phyloP scores from a whole-genome alignment of 2,888 invertebrate species.

The Oconnorella tubifera region DNA sequence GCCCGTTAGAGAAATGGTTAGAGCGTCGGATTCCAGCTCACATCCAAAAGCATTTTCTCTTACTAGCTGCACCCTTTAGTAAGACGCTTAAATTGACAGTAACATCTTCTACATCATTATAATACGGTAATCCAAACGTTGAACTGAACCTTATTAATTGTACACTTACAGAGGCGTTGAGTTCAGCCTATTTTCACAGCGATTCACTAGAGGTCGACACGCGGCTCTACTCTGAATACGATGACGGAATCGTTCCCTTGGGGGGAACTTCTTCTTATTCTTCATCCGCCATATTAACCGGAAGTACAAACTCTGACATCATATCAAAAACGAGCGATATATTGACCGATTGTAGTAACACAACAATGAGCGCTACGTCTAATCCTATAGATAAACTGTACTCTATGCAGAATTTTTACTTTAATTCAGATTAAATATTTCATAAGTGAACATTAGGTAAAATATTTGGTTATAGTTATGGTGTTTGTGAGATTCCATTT shows the following conservation, averaged over 20 bases:
- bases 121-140: too few species aligned
- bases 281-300: not conserved
- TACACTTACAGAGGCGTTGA: not conserved
- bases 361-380: not conserved
- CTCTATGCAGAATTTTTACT: not conserved
- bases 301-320: not conserved
- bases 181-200: not conserved
- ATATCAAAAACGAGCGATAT: not conserved
- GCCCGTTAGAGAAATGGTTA: too few species aligned
- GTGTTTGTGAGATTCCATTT: too few species aligned
- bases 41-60: too few species aligned
- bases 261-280: not conserved
- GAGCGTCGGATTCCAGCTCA: too few species aligned
- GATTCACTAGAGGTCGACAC: not conserved
- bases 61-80: too few species aligned
- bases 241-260: not conserved
- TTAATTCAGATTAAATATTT: not conserved
- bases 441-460: too few species aligned
- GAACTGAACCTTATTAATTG: too few species aligned
- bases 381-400: not conserved
- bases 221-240: not conserved
- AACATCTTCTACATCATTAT: too few species aligned
- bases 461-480: too few species aligned
- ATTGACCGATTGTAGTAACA: not conserved
- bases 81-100: too few species aligned